These are phyloP conservation scores for Manis javanica DNA, from an alignment of 2,797 vertebrate species.

Conservation along the genomic window DNA sequence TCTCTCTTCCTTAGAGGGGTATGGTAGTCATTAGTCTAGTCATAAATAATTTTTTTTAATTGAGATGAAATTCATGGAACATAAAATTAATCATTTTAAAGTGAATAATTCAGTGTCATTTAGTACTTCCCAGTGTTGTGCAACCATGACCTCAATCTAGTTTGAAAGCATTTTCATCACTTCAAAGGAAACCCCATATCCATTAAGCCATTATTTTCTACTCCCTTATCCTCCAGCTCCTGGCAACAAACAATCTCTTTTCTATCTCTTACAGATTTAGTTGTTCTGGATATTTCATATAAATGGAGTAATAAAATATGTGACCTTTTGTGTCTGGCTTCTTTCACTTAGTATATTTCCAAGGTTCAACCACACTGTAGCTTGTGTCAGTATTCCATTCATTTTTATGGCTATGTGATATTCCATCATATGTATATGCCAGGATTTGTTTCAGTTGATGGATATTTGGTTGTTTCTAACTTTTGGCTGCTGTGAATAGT, in stretches of 20 bases:
- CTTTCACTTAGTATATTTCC: slow-evolving; percentile 36
- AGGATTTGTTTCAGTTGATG: neutral
- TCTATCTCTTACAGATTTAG: neutral
- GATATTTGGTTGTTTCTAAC: neutral
- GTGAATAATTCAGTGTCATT: slow-evolving; percentile 36
- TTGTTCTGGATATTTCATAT: neutral
- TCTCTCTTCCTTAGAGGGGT: neutral
- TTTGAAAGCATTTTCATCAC: slow-evolving; percentile 32
- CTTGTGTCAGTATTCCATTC: neutral
- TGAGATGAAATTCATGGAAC: neutral
- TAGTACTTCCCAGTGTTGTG: neutral
- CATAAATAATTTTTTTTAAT: neutral
- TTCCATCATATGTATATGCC: neutral
- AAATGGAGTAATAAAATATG: neutral
- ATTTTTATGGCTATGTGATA: slow-evolving; percentile 33
- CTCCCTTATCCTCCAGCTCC: neutral
- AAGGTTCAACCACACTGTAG: neutral
- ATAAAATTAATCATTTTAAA: slow-evolving; percentile 57
- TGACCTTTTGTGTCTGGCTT: neutral
- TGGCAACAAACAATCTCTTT: neutral
- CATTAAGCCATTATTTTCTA: neutral
- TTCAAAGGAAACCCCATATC: neutral
- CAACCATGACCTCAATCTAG: neutral
- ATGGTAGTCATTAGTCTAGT: neutral
- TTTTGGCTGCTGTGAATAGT: neutral